Evolutionary conservation across 2,888 invertebrate genomes (phyloP), one percentile per base, ranked within the genome.

Genomic region (Oxycera nigricornis): DNA sequence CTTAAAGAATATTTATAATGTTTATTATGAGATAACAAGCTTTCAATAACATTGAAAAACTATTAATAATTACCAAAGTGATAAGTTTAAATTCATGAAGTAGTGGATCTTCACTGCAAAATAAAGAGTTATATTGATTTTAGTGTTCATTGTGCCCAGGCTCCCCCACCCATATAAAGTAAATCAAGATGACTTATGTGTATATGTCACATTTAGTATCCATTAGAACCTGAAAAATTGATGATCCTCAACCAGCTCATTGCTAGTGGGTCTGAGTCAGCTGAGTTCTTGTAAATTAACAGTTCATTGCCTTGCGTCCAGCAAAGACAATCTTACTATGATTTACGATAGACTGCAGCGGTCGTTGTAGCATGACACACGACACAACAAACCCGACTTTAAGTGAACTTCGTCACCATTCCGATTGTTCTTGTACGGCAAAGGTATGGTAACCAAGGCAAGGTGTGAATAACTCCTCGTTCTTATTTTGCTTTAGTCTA

Each of bases 211-310:
- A 59, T 59, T 14, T 17, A 1, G 59, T n/a, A 59, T 59, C 59
- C 59, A 59, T 59, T 59, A 26, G 30, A 14, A n/a, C n/a, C n/a
- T n/a, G n/a, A 59, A n/a, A 59, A 59, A 59, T 59, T 30, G 59
- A 59, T 30, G 59, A 26, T 59, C 59, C 30, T 28, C 30, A 59
- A 59, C 30, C 59, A 59, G 59, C 9, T 59, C 46, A 7, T 46
- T n/a, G 59, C 59, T 59, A 22, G 30, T 30, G 59, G 59, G 30
- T 9, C 28, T 59, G 59, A 59, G 28, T 59, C 26, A 59, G 59
- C 30, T 59, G 59, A 11, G n/a, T 30, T 59, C 59, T 59, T 59
- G 59, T 59, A 59, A 59, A 30, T 59, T 59, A 59, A 59, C 59
- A 59, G 59, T 59, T 59, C 59, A 59, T 59, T 59, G 59, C 28